Conservation (phyloP, 2,888 invertebrate species). For the Parthenolecanium corni region DNA sequence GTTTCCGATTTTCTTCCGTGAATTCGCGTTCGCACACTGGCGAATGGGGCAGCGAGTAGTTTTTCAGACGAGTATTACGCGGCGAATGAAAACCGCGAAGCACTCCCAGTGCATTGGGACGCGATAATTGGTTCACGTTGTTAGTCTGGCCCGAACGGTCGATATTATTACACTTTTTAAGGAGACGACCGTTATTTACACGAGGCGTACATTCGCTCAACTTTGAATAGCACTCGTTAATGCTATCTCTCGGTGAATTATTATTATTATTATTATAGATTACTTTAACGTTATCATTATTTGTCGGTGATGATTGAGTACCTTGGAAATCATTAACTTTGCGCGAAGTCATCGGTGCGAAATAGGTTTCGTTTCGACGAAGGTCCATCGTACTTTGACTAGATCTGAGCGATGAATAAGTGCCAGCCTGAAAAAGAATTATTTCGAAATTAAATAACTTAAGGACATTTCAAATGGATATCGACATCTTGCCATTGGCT, state of each 20-base stretch:
- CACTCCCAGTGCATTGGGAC: neutral
- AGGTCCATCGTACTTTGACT: constrained; percentile 80
- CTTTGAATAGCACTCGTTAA: neutral
- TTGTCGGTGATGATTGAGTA: constrained; percentile 1
- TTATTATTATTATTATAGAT: neutral
- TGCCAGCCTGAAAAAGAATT: constrained; percentile 52
- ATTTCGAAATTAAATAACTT: no score
- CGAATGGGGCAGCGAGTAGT: constrained; percentile 23
- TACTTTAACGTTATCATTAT: constrained; percentile 15
- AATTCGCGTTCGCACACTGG: constrained; percentile 24
- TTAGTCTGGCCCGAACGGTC: neutral
- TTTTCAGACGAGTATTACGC: neutral
- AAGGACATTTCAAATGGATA: no score
- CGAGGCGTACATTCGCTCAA: neutral
- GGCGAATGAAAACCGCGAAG: neutral
- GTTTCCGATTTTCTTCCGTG: constrained; percentile 27
- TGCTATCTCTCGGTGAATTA: neutral
- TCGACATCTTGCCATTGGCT: no score
- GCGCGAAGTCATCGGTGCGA: constrained; percentile 27
- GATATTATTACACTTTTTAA: neutral
- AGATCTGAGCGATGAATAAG: constrained; percentile 63
- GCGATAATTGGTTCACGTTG: neutral
- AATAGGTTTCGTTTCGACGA: constrained; percentile 46
- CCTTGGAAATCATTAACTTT: constrained; percentile 13
- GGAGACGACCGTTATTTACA: neutral